Conservation (phyloP, 2,797 vertebrate species). For the Hipposideros larvatus region DNA sequence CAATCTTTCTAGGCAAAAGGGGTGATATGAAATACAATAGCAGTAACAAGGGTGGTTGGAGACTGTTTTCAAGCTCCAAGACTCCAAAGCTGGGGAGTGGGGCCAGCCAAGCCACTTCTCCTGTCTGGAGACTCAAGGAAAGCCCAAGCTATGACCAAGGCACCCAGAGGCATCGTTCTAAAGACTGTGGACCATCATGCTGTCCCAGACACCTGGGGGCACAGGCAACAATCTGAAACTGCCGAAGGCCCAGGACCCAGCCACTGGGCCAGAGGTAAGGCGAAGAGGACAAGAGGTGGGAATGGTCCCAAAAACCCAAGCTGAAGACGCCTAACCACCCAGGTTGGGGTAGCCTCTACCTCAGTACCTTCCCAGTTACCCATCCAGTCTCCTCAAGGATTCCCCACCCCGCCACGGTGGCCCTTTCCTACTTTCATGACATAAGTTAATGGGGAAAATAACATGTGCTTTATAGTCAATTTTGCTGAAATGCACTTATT, state of each 20-base stretch:
- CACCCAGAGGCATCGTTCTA: neutral
- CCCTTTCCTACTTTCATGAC: constrained; percentile 43
- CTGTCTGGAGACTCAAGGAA: neutral
- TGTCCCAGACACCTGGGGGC: neutral
- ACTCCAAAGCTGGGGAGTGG: neutral
- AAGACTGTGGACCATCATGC: neutral
- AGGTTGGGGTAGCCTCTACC: neutral
- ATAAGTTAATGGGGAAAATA: constrained; percentile 67
- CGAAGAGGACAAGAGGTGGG: neutral
- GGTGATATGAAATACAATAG: neutral
- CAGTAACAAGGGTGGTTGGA: neutral
- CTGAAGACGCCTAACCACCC: neutral
- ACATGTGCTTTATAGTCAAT: constrained; percentile 58
- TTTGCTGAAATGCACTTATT: constrained; percentile 74
- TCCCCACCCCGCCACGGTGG: neutral
- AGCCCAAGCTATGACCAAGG: neutral
- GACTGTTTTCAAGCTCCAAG: constrained; percentile 7
- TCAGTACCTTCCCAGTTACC: neutral
- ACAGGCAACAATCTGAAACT: neutral
- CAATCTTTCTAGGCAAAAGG: neutral
- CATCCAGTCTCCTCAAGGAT: neutral
- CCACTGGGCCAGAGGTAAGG: neutral
- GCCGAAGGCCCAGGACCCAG: neutral
- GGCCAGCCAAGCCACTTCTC: constrained; percentile 12
- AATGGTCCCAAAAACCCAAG: constrained; percentile 23